Percentiles rank a stretch among this genome's conserved stretches.
These are phyloP conservation scores for Acleris laterana DNA, from an alignment of 2,888 invertebrate genomes.

Conservation along the genomic window DNA sequence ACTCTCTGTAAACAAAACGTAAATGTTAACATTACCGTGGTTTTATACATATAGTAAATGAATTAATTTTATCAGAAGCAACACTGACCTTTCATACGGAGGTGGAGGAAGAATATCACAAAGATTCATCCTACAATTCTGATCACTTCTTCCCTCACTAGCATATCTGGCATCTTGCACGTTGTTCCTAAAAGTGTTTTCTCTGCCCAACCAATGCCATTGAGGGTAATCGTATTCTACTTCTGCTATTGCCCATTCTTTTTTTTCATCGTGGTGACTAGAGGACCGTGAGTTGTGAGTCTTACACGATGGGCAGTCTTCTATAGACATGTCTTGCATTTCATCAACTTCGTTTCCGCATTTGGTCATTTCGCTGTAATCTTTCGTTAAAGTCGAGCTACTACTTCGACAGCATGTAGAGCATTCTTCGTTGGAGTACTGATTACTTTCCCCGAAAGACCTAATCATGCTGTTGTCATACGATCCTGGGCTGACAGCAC, in stretches of 20 bases:
- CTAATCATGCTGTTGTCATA: conserved; percentile 82
- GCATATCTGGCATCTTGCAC: conserved; percentile 65
- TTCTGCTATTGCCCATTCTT: conserved; percentile 77
- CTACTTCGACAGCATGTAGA: conserved; percentile 79
- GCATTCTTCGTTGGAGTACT: conserved; percentile 79
- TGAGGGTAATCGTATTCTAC: conserved; percentile 80
- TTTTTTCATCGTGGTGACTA: conserved; percentile 74
- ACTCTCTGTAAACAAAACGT: conserved; percentile 64
- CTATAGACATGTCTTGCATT: conserved; percentile 72
- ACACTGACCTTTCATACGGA: conserved; percentile 75
- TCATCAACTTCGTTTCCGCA: conserved; percentile 75
- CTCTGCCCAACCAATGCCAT: conserved; percentile 79
- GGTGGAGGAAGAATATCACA: conserved; percentile 77
- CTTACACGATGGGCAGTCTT: conserved; percentile 78
- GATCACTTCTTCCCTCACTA: conserved; percentile 66
- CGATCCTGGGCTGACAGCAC: conserved; percentile 82
- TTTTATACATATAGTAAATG: too few relatives aligned
- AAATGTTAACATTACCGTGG: too few relatives aligned
- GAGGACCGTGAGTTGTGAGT: conserved; percentile 76
- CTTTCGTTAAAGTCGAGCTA: conserved; percentile 77
- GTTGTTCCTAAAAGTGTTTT: conserved; percentile 74
- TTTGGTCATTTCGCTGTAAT: conserved; percentile 81
- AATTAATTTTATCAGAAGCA: background rate
- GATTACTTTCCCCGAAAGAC: conserved; percentile 75
- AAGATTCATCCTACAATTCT: conserved; percentile 78